Evolutionary conservation across 2,888 invertebrate genomes (phyloP), one percentile per base, ranked within the genome.

Genomic region (Agrotis ipsilon): DNA sequence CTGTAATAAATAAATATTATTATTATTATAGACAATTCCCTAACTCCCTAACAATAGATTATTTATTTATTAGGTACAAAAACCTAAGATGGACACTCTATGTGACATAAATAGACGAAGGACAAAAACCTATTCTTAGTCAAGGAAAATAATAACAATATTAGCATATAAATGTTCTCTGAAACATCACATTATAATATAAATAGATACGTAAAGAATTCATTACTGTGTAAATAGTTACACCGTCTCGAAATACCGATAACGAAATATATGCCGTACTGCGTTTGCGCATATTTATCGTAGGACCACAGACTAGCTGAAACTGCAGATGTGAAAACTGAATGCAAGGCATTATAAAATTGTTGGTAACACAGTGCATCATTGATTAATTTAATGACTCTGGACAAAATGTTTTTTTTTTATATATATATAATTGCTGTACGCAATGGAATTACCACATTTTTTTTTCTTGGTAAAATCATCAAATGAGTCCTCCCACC

Each of bases 241-340:
- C 62, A 59, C 18, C 48, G 51, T 19, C 62, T 72, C 60, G 39
- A 78, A 78, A 83, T 73, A 62, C 66, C 68, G 75, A 74, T 78
- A 85, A 32, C 55, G 68, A 55, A 71, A 75, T 75, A 58, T 60
- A 79, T 66, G 27, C 49, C 32, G 27, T 49, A 19, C 43, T 27
- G 58, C 69, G 57, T 68, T 61, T 66, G 74, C 77, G 60, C 72
- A 61, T 83, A 74, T 70, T 75, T 78, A 85, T 59, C 58, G 52
- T 18, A 16, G 4, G 60, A 18, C 3, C 72, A 72, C 7, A 81
- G 84, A 78, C 0, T 66, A 70, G 7, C 6, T 21, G 1, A 6
- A 9, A 18, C 13, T n/a, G 27, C 43, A 69, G 74, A 74, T 32
- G 13, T 43, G 21, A 14, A 46, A 43, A 61, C 24, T 39, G 9